phyloP scores from a whole-genome alignment of 92 coral and sea anemone genomes.

The Ricordea florida region DNA sequence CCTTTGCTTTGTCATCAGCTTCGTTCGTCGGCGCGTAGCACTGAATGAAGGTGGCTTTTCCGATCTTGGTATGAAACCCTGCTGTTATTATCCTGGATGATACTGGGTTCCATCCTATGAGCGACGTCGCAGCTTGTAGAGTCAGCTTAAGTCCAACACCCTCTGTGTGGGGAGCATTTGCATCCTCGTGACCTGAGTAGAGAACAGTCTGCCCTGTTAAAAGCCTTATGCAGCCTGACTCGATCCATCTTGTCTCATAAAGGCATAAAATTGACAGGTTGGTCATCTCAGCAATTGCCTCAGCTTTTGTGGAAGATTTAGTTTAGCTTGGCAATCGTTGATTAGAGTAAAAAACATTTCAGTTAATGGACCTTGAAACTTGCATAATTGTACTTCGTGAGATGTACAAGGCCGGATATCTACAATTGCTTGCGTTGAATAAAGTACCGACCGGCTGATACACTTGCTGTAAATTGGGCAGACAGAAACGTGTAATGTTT shows the following conservation, averaged over 20 bases:
- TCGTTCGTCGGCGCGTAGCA: conserved; percentile 27
- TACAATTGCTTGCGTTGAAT: too few species aligned
- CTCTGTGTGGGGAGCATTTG: not conserved
- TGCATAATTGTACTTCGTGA: too few species aligned
- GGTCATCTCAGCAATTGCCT: not conserved
- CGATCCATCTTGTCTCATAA: not conserved
- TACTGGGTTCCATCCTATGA: not conserved
- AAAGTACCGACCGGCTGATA: too few species aligned
- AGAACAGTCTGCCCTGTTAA: not conserved
- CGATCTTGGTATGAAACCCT: not conserved
- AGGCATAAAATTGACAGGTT: not conserved
- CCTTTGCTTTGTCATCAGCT: conserved; percentile 9
- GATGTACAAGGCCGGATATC: too few species aligned
- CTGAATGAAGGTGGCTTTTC: conserved; percentile 16
- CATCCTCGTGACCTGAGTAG: not conserved
- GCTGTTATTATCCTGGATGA: not conserved
- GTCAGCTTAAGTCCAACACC: not conserved
- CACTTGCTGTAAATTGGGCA: too few species aligned
- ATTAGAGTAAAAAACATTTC: too few species aligned
- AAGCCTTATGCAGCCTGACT: not conserved
- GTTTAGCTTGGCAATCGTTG: too few species aligned
- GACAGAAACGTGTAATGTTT: too few species aligned
- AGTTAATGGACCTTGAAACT: too few species aligned
- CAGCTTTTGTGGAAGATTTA: not conserved
- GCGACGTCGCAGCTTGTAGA: not conserved